Percentiles rank a stretch among this genome's conserved stretches.
Conservation (phyloP, 2,797 vertebrate species). For the Columba guinea region DNA sequence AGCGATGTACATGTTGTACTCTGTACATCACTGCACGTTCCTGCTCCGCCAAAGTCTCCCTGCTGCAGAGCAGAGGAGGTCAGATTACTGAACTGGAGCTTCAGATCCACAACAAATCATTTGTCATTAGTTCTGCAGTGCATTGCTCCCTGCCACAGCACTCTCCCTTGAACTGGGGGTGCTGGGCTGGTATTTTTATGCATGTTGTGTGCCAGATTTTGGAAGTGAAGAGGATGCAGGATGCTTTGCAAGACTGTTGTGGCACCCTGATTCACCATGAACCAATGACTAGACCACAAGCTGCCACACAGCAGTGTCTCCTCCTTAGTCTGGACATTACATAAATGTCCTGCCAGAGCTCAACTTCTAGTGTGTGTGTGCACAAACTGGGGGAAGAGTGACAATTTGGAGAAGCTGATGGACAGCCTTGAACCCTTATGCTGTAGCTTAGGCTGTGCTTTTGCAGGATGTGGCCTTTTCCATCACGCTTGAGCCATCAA, state of each 20-base stretch:
- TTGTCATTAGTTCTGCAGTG: rapidly evolving
- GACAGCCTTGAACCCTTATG: no score
- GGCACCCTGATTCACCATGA: not conserved
- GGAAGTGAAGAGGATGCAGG: not conserved
- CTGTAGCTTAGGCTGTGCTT: not conserved
- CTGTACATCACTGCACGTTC: constrained; percentile 21
- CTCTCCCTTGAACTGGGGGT: rapidly evolving
- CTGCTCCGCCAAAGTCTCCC: not conserved
- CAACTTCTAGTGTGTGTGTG: not conserved
- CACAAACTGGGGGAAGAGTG: rapidly evolving
- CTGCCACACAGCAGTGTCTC: not conserved
- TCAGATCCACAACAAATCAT: not conserved
- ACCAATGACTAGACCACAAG: not conserved
- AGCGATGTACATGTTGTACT: not conserved
- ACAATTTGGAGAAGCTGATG: not conserved
- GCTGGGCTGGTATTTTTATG: not conserved
- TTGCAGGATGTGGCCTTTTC: not conserved
- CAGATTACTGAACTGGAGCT: not conserved
- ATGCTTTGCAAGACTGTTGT: not conserved
- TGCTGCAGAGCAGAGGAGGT: not conserved
- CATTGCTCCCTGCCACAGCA: not conserved
- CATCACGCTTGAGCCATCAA: not conserved
- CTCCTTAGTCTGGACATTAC: not conserved
- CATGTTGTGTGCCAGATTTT: not conserved
- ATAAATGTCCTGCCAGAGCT: not conserved